phyloP scores from a whole-genome alignment of 2,797 vertebrate genomes.

The Setipinna tenuifilis region DNA sequence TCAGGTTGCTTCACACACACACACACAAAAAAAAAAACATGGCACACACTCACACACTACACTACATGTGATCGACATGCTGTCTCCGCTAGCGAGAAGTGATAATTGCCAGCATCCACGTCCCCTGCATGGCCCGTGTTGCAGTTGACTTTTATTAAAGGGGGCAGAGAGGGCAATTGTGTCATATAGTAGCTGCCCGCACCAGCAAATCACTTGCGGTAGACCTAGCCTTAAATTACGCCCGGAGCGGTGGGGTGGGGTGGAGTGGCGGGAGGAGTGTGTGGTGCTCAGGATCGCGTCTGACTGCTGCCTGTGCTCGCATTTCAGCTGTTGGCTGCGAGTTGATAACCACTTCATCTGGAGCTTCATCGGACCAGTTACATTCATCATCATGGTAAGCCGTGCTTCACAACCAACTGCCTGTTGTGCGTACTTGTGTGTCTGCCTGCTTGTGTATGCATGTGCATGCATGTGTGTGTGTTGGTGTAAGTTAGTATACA shows the following conservation, averaged over 20 bases:
- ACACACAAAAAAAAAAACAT: too few species aligned
- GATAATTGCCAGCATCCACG: not conserved
- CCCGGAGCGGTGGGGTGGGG: not conserved
- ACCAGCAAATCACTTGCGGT: slow-evolving; percentile 1
- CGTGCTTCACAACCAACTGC: not conserved
- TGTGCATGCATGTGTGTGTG: not conserved
- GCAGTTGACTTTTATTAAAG: not conserved
- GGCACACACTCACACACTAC: not conserved
- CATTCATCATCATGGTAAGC: slow-evolving; percentile 94
- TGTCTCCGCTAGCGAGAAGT: not conserved
- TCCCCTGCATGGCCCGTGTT: not conserved
- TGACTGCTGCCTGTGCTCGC: slow-evolving; percentile 2
- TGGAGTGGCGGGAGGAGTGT: not conserved
- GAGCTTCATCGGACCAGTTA: slow-evolving; percentile 97
- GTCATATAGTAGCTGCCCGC: not conserved
- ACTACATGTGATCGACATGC: not conserved
- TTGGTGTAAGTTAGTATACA: not conserved
- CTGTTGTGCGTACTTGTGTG: not conserved
- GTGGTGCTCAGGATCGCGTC: not conserved
- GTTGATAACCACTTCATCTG: slow-evolving; percentile 99
- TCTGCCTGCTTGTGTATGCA: slow-evolving; percentile 18
- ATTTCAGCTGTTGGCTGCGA: slow-evolving; percentile 82
- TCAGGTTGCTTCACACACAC: not conserved
- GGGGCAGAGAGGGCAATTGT: not conserved
- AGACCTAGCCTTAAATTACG: not conserved